A percentile compares a stretch with the other conserved stretches of the same genome.
These are phyloP conservation scores for Drosophila malerkotliana DNA, from an alignment of 1,140 invertebrate genomes.

Conservation along the genomic window DNA sequence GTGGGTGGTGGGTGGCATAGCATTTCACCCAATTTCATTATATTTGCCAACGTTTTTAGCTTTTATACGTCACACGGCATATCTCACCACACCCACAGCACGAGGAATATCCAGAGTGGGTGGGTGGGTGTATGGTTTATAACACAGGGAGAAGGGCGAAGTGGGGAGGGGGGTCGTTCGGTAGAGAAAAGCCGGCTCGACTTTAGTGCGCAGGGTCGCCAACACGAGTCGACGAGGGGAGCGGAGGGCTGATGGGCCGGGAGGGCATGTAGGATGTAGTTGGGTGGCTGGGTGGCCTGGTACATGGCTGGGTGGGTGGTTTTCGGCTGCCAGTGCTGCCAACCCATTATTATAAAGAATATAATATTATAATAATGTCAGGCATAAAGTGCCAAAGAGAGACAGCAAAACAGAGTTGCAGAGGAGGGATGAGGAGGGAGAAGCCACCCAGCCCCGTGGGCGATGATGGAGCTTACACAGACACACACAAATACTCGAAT, in stretches of 20 bases:
- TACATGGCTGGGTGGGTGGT: constrained; percentile 55
- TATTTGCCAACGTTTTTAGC: constrained; percentile 83
- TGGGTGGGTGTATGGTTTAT: constrained; percentile 20
- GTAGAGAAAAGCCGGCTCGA: constrained; percentile 56
- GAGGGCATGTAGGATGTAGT: constrained; percentile 3
- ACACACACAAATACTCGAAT: constrained; percentile 31
- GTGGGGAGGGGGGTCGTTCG: constrained; percentile 26
- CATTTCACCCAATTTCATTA: constrained; percentile 82
- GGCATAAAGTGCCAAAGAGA: constrained; percentile 70
- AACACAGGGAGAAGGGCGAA: constrained; percentile 21
- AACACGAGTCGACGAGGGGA: constrained; percentile 26
- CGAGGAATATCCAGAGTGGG: constrained; percentile 28
- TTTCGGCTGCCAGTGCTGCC: constrained; percentile 67
- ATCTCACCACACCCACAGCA: constrained; percentile 75
- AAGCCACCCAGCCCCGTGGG: constrained; percentile 50
- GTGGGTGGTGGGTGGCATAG: constrained; percentile 35
- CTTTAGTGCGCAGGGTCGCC: constrained; percentile 56
- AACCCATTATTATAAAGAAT: constrained; percentile 81
- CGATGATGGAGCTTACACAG: constrained; percentile 58
- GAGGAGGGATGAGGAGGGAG: constrained; percentile 4
- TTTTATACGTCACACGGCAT: constrained; percentile 83
- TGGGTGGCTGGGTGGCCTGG: constrained; percentile 11
- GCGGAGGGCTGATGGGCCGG: constrained; percentile 8
- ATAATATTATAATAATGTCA: constrained; percentile 82
- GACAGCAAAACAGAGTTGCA: constrained; percentile 25